phyloP scores from a whole-genome alignment of 2,888 invertebrate genomes.

The Dichetophora obliterata region DNA sequence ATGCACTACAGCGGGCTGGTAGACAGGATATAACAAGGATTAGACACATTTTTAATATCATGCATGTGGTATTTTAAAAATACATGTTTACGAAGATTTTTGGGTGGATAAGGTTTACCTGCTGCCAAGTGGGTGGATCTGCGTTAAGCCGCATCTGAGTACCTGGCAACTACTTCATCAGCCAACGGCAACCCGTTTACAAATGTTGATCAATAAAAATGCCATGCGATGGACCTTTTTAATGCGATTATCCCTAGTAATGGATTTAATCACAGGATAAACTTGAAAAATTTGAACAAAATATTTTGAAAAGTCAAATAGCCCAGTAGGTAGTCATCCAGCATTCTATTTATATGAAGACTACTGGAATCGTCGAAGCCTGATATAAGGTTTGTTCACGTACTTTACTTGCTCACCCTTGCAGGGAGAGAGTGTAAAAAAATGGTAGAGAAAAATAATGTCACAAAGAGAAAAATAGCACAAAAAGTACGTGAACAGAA shows the following conservation, averaged over 20 bases:
- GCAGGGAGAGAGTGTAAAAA: too few species aligned
- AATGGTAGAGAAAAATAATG: too few species aligned
- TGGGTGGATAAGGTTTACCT: background rate
- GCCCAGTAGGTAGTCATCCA: conserved; percentile 9
- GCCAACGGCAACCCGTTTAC: conserved; percentile 59
- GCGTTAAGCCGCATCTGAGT: conserved; percentile 55
- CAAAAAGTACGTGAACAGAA: too few species aligned
- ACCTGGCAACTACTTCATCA: conserved; percentile 42
- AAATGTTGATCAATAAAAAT: conserved; percentile 69
- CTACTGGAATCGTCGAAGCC: too few species aligned
- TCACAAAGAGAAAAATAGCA: too few species aligned
- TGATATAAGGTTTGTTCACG: too few species aligned
- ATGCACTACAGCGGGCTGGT: conserved; percentile 47
- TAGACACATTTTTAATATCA: conserved; percentile 54
- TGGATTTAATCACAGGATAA: conserved; percentile 60
- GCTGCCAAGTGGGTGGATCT: conserved; percentile 48
- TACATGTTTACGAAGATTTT: background rate
- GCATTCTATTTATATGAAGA: too few species aligned
- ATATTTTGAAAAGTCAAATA: conserved; percentile 65
- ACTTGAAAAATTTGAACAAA: conserved; percentile 57
- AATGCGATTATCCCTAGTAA: conserved; percentile 66
- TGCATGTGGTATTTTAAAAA: background rate
- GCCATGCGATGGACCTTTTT: conserved; percentile 47
- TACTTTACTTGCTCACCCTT: too few species aligned
- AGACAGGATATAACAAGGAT: conserved; percentile 44